Base-by-base conservation (phyloP, 1,140 invertebrate genomes). In the Asbolus verrucosus region DNA sequence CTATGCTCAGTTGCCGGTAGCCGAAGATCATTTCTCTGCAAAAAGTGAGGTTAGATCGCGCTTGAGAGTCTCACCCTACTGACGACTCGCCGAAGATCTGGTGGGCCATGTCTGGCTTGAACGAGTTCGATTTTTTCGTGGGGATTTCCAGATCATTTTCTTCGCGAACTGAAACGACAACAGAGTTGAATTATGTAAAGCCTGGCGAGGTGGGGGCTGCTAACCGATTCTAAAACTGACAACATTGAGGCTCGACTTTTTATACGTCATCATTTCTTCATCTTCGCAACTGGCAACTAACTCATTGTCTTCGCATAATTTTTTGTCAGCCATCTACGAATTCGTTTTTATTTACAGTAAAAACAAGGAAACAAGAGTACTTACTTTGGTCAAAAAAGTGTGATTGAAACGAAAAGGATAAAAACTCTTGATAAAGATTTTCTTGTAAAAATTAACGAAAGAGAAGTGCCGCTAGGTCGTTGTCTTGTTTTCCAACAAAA, bases 61-160 rank as follows among this genome's bases (percentile, higher is more conserved):
- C 27, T 16, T 6, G 54, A 6, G 50, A 9, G 13, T 16, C 14
- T 27, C 31, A 27, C 1, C 1, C 8, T 21, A 62, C 50, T 13
- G 62, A 77, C 76, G 65, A 92, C 75, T 96, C 93, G 15, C 95
- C 95, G 84, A 97, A 98, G 11, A 97, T 87, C 83, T 98, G 95
- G 85, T 98, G 94, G 54, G 93, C 92, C 93, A 97, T 96, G 54
- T 92, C 91, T 4, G 95, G 94, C 46, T 88, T 85, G 80, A 97
- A 97, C 8, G 54, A 31, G 30, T 65, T 27, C 5, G 6, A 21
- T 11, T 72, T 61, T 11, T 41, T 36, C 0, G 15, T 13, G 33
- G 15, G 16, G 6, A 46, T 68, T 27, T 69, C 38, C 13, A 70
- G 39, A 65, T 74, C 67, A 1, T 74, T 50, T 54, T 74, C 16